Evolutionary conservation across 2,888 invertebrate species (phyloP), one percentile per base, ranked within the genome.

Genomic region (Chesias legatella): DNA sequence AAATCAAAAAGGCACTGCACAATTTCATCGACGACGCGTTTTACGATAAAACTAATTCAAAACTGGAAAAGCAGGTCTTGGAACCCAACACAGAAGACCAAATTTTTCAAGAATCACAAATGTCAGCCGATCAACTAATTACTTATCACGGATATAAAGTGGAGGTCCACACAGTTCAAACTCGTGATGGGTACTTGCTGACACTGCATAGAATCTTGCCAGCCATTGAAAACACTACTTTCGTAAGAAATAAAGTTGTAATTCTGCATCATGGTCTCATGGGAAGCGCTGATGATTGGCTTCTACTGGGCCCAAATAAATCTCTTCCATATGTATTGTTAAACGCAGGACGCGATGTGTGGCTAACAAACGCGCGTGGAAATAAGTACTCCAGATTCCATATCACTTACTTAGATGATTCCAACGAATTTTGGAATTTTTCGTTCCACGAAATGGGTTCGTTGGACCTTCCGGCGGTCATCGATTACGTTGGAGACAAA

Each of bases 311-410:
- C 1, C 48, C 61, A 9, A 52, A 60, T n/a, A 54, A 48, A 37
- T 53, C 68, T 6, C 43, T 78, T 3, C 68, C 75, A 0, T 75
- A 68, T 46, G 41, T 71, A 21, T 33, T 93, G 78, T 71, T 84
- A 74, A 73, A 92, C 34, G 68, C 71, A 3, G 84, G 86, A 6
- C 89, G 79, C 48, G 89, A 90, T 47, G 88, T 90, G 0, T 94
- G 80, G 93, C 85, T 75, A 76, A 69, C 83, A 6, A 90, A 90
- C 39, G 67, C 67, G 4, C 63, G 74, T 44, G 73, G 76, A 9
- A 79, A 70, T 34, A 63, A 55, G 50, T 78, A 74, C 43, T 72
- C 73, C 9, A 69, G 39, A 40, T 37, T 37, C 3, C 67, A 71
- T 40, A 27, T 44, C 0, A 53, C 10, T 1, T 56, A 41, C 31